phyloP scores from a whole-genome alignment of 2,113 vertebrate species.

The Cephalopholis sonnerati region DNA sequence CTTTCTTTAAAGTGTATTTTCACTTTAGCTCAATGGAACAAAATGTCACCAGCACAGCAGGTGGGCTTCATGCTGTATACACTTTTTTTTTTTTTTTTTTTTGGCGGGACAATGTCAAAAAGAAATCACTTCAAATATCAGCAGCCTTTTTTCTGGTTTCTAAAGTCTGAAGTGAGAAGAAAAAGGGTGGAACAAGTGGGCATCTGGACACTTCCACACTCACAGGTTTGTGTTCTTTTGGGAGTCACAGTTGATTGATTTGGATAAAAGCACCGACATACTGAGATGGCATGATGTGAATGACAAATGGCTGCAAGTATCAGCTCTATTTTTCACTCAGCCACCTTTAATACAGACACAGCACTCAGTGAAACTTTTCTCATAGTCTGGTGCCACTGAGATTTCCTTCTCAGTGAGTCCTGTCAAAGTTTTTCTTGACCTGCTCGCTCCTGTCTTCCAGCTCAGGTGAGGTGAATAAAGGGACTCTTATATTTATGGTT shows the following conservation, averaged over 20 bases:
- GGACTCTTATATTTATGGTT: too few species aligned
- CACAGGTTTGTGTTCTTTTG: neutral
- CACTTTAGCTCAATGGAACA: neutral
- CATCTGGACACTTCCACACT: neutral
- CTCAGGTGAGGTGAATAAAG: too few species aligned
- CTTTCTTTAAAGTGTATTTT: neutral
- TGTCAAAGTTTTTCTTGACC: too few species aligned
- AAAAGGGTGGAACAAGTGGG: neutral
- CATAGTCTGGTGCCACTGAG: too few species aligned
- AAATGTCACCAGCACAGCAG: neutral
- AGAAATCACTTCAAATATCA: neutral
- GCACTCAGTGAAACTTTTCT: too few species aligned
- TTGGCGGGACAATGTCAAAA: neutral
- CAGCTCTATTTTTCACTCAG: neutral
- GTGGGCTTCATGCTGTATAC: neutral
- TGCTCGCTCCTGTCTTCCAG: too few species aligned
- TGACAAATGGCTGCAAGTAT: too few species aligned
- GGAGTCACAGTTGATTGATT: neutral
- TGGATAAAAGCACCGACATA: neutral
- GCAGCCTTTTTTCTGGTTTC: neutral
- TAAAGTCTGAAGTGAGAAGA: neutral
- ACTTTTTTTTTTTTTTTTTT: neutral
- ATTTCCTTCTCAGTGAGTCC: too few species aligned
- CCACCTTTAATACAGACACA: too few species aligned
- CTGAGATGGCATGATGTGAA: neutral